Evolutionary conservation across 2,888 invertebrate species (phyloP), one percentile per base, ranked within the genome.

Genomic region (Zaprionus bogoriensis): DNA sequence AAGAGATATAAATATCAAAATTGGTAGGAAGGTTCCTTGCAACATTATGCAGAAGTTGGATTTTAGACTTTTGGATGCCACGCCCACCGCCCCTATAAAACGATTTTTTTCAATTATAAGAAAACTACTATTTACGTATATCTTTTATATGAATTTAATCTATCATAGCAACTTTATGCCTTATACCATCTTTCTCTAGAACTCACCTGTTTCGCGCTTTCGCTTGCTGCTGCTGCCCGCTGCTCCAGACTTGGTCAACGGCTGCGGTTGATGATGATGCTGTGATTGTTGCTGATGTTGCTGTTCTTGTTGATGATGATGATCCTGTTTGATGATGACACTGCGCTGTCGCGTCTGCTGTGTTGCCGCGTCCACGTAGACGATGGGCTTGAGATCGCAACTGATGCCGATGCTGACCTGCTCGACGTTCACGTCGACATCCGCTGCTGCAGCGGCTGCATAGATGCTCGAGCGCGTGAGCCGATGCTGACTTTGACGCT

Each of bases 191-290:
- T 10, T 5, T 23, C 1, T 0, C 0, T 3, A 6, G 12, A 27
- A 39, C 84, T 68, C 67, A 86, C 86, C 86, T 87, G 74, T 78
- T 70, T 87, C 77, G 57, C 86, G 87, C 65, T 87, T 86, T 60
- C 86, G 75, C 62, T 85, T 87, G 72, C 72, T 85, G 48, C 60
- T 67, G 55, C 32, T 32, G 32, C 14, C 68, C 66, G 74, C 66
- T 69, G 69, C 67, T 60, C 55, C 58, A 41, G 67, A 48, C 61
- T 60, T 66, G 61, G 64, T 44, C 53, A 68, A 66, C 54, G 66
- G 64, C 38, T 71, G 72, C 10, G 44, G 50, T 14, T 52, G 61
- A 5, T 63, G 68, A 7, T 61, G 65, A 5, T 55, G 73, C 4
- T 51, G 76, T n/a, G n/a, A n/a, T 2, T 68, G 66, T 3, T 74